A percentile compares a stretch with the other conserved stretches of the same genome.
Conservation (phyloP, 2,888 invertebrate species). For the Leptogaster cylindrica region DNA sequence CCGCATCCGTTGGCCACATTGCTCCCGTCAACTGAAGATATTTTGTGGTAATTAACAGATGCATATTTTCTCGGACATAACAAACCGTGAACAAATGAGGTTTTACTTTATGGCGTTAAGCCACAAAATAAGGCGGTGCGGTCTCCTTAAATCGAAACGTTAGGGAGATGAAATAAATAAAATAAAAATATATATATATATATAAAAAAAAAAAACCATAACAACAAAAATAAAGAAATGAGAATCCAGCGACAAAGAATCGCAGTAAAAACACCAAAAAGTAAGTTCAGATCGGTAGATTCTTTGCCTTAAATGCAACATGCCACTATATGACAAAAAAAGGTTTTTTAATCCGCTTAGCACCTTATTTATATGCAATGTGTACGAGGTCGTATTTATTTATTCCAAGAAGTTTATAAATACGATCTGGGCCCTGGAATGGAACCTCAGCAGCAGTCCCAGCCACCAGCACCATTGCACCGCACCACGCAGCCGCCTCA, state of each 20-base stretch:
- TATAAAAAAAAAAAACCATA: not conserved
- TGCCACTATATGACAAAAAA: slow-evolving; percentile 17
- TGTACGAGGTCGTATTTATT: slow-evolving; percentile 32
- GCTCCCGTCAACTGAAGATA: not conserved
- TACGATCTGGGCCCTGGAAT: slow-evolving; percentile 22
- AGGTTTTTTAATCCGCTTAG: slow-evolving; percentile 45
- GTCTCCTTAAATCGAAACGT: not conserved
- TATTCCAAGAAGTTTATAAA: slow-evolving; percentile 39
- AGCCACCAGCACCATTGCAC: not conserved
- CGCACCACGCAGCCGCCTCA: slow-evolving; percentile 1
- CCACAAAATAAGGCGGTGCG: slow-evolving; percentile 2
- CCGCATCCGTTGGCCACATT: too few relatives aligned
- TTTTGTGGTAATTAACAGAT: slow-evolving; percentile 18
- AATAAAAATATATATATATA: not conserved
- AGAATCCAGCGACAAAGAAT: slow-evolving; percentile 8
- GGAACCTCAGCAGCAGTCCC: not conserved
- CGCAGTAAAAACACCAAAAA: not conserved
- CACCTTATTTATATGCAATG: slow-evolving; percentile 46
- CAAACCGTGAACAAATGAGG: slow-evolving; percentile 8
- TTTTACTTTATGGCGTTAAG: not conserved
- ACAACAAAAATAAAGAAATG: slow-evolving; percentile 1
- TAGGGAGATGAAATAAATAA: not conserved
- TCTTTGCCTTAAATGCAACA: slow-evolving; percentile 9
- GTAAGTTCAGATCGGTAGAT: slow-evolving; percentile 22
- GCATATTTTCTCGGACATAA: not conserved